These are phyloP conservation scores for Noctua fimbriata DNA, from an alignment of 2,888 invertebrate genomes.

Conservation along the genomic window DNA sequence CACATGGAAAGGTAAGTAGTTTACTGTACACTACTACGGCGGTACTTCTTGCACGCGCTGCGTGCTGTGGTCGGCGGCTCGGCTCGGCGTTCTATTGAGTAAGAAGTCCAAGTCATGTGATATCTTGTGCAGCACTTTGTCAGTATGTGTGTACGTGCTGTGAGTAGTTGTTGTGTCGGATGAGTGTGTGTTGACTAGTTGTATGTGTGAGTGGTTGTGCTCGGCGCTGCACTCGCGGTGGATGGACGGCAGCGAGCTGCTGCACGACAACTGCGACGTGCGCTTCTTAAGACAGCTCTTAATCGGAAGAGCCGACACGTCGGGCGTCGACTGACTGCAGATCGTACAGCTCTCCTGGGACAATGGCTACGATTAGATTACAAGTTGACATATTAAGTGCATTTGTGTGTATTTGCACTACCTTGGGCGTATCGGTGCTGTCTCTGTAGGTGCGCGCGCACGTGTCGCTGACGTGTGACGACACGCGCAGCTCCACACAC, in stretches of 20 bases:
- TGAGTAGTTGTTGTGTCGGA: constrained; percentile 80
- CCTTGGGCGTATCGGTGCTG: constrained; percentile 78
- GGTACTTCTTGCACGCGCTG: constrained; percentile 84
- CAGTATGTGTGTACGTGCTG: constrained; percentile 84
- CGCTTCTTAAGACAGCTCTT: constrained; percentile 88
- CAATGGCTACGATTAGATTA: background rate
- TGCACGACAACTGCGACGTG: constrained; percentile 74
- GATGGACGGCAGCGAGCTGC: constrained; percentile 84
- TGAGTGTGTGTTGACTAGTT: constrained; percentile 83
- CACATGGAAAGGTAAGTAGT: constrained; percentile 43
- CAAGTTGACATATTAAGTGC: background rate
- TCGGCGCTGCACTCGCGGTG: constrained; percentile 69
- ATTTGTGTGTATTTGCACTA: background rate
- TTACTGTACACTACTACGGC: constrained; percentile 73
- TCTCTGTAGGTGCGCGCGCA: constrained; percentile 74
- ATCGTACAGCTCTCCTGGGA: constrained; percentile 80
- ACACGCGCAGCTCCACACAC: constrained; percentile 89
- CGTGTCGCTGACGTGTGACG: constrained; percentile 69
- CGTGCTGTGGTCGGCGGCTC: constrained; percentile 66
- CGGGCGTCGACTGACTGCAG: constrained; percentile 85
- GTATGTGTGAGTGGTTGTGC: constrained; percentile 80
- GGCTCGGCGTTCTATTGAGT: constrained; percentile 91
- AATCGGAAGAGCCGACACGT: constrained; percentile 84
- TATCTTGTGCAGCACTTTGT: constrained; percentile 94
- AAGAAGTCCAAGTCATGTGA: constrained; percentile 95